These are phyloP conservation scores for Leptopilina drosophilae DNA, from an alignment of 2,888 invertebrate genomes.

Conservation along the genomic window DNA sequence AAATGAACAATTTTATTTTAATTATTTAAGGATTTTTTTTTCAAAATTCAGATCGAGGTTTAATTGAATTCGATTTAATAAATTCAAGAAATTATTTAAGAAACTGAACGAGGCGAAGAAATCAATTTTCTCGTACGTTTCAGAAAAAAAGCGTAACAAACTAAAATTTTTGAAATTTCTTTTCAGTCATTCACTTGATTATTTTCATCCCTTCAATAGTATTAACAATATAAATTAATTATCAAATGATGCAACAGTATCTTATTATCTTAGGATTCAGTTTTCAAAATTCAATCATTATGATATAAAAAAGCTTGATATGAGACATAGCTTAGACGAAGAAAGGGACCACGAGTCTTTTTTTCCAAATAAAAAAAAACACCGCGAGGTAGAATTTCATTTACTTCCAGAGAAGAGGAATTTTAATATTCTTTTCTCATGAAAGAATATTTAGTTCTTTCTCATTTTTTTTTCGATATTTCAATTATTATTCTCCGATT, in stretches of 20 bases:
- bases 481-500: slow-evolving; percentile 81
- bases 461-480: background rate
- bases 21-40: too few relatives aligned
- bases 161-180: background rate
- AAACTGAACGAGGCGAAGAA: background rate
- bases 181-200: slow-evolving; percentile 5
- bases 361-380: background rate
- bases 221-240: slow-evolving; percentile 31
- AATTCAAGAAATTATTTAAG: too few relatives aligned
- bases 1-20: too few relatives aligned
- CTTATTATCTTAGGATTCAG: slow-evolving; percentile 8
- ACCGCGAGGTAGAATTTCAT: slow-evolving; percentile 13
- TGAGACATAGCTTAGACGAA: slow-evolving; percentile 43
- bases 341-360: slow-evolving; percentile 24
- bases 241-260: slow-evolving; percentile 30
- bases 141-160: background rate
- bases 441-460: too few relatives aligned
- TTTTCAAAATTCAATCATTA: slow-evolving; percentile 21
- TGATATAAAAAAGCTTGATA: slow-evolving; percentile 42
- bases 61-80: too few relatives aligned
- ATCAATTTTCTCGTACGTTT: background rate
- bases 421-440: too few relatives aligned
- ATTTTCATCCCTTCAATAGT: slow-evolving; percentile 23
- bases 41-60: too few relatives aligned
- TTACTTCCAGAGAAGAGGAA: too few relatives aligned